phyloP scores from a whole-genome alignment of 2,113 vertebrate genomes.

The Ceuthmochares aereus region DNA sequence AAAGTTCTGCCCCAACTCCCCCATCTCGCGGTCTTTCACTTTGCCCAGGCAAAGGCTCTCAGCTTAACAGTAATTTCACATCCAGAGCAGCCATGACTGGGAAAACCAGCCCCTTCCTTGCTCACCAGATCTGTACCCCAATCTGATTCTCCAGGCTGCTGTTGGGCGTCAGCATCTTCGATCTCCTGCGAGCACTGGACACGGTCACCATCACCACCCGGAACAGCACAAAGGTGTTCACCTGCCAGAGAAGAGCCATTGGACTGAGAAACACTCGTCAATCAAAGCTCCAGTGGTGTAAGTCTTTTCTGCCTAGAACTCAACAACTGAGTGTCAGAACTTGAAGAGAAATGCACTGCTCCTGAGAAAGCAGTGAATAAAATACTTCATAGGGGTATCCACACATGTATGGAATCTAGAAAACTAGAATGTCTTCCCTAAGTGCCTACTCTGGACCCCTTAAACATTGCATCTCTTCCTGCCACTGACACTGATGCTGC shows the following conservation, averaged over 20 bases:
- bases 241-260: constrained; percentile 67
- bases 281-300: neutral
- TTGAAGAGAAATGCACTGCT: neutral
- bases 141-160: constrained; percentile 83
- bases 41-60: neutral
- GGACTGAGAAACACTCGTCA: neutral
- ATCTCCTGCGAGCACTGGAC: constrained; percentile 82
- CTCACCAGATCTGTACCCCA: constrained; percentile 88
- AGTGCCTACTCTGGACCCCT: neutral
- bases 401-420: neutral
- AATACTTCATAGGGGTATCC: neutral
- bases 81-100: neutral
- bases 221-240: constrained; percentile 88
- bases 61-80: neutral
- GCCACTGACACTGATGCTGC: neutral
- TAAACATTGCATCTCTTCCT: neutral
- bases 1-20: neutral
- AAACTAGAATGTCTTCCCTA: neutral
- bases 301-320: neutral
- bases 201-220: constrained; percentile 88
- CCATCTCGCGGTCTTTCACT: neutral
- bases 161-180: constrained; percentile 88
- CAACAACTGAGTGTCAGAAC: neutral
- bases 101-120: neutral
- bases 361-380: neutral